A percentile compares a stretch with the other conserved stretches of the same genome.
These are phyloP conservation scores for Mylabris sibirica DNA, from an alignment of 2,888 invertebrate species.

Conservation along the genomic window DNA sequence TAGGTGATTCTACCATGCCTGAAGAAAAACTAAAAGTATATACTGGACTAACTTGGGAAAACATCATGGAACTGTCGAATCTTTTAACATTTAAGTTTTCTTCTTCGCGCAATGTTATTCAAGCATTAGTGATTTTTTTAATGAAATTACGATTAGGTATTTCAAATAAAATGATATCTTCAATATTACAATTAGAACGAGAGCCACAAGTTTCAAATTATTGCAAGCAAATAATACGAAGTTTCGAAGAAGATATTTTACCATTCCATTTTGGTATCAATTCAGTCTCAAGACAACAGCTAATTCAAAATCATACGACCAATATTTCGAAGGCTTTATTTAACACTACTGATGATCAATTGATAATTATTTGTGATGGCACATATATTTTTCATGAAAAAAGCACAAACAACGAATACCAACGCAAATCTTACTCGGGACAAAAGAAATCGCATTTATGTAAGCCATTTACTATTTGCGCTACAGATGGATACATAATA, in stretches of 20 bases:
- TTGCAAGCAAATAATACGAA: not conserved
- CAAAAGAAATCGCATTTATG: slow-evolving; percentile 34
- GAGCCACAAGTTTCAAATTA: no score
- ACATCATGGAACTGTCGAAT: no score
- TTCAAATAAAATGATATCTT: no score
- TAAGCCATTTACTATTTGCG: slow-evolving; percentile 39
- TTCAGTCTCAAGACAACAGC: not conserved
- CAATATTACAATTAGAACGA: no score
- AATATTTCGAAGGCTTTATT: not conserved
- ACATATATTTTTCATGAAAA: slow-evolving; percentile 36
- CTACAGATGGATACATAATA: slow-evolving; percentile 34
- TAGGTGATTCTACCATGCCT: no score
- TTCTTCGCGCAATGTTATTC: no score
- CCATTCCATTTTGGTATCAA: slow-evolving; percentile 8
- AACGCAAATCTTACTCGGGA: slow-evolving; percentile 33
- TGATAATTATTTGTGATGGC: slow-evolving; percentile 32
- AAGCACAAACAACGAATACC: slow-evolving; percentile 35
- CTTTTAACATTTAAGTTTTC: no score
- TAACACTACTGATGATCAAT: not conserved
- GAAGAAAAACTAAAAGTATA: no score
- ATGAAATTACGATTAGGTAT: no score
- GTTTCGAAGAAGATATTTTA: slow-evolving; percentile 18
- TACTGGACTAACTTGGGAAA: no score
- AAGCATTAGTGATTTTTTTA: no score
- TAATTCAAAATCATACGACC: not conserved